A percentile compares a stretch with the other conserved stretches of the same genome.
These are phyloP conservation scores for Synergus laeviventris DNA, from an alignment of 2,888 invertebrate genomes.

Conservation along the genomic window DNA sequence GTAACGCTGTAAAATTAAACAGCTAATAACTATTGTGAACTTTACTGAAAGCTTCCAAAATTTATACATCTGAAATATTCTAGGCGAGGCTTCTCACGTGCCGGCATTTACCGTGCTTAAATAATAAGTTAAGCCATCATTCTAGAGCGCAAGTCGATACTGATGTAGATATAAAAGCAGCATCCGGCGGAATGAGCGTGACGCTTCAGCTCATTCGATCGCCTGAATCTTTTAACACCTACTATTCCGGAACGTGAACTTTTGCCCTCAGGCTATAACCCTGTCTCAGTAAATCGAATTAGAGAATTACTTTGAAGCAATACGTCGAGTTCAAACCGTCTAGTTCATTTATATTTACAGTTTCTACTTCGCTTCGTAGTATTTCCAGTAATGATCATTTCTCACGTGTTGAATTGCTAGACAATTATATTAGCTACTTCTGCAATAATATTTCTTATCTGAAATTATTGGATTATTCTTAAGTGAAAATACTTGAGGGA, in stretches of 20 bases:
- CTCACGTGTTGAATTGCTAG: background rate
- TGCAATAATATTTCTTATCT: background rate
- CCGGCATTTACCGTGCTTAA: slow-evolving; percentile 37
- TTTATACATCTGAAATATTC: slow-evolving; percentile 25
- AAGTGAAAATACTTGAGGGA: background rate
- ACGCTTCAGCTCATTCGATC: slow-evolving; percentile 31
- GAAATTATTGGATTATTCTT: background rate
- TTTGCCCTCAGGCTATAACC: slow-evolving; percentile 57
- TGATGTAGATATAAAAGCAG: slow-evolving; percentile 37
- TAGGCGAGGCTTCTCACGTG: slow-evolving; percentile 14
- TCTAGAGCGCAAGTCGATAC: slow-evolving; percentile 31
- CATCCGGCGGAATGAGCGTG: slow-evolving; percentile 36
- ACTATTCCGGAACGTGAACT: slow-evolving; percentile 63
- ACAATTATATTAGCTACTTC: background rate
- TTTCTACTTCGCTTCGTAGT: background rate
- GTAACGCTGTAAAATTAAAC: background rate
- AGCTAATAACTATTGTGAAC: background rate
- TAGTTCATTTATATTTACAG: slow-evolving; percentile 43
- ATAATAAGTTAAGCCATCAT: slow-evolving; percentile 37
- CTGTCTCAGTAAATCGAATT: slow-evolving; percentile 51
- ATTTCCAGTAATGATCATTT: background rate
- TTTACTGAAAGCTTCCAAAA: slow-evolving; percentile 21
- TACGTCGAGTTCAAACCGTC: slow-evolving; percentile 50
- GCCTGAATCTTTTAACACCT: slow-evolving; percentile 57
- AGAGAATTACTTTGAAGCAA: slow-evolving; percentile 52